Evolutionary conservation across 2,113 vertebrate genomes (phyloP).

Genomic region (Oceanites oceanicus): DNA sequence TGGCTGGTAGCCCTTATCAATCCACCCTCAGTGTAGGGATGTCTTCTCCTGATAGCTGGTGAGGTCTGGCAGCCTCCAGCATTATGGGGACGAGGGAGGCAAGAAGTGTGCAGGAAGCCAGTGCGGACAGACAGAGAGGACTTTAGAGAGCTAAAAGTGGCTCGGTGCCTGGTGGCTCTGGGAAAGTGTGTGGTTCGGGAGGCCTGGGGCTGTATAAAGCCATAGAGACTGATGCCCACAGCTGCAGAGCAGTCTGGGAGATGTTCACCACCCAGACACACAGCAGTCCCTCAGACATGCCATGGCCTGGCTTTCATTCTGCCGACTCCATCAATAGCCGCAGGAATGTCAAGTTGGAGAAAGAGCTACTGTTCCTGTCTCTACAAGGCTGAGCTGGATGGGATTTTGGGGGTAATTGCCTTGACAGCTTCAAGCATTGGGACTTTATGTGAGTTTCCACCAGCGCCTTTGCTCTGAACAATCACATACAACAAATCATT

Average conservation of each 20-base stretch:
- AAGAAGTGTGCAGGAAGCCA: not conserved
- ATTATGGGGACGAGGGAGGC: not conserved
- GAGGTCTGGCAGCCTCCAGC: not conserved
- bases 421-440: constrained; percentile 48
- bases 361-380: constrained; percentile 59
- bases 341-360: constrained; percentile 44
- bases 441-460: constrained; percentile 54
- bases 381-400: constrained; percentile 2
- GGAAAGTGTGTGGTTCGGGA: not conserved
- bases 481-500: constrained; percentile 63
- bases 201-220: not conserved
- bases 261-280: constrained; percentile 38
- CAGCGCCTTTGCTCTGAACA: constrained; percentile 18
- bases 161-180: not conserved
- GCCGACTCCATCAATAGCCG: constrained; percentile 5
- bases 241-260: not conserved
- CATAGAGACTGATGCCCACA: not conserved
- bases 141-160: not conserved
- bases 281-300: constrained; percentile 5
- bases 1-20: not conserved
- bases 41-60: not conserved
- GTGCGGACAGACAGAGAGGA: not conserved
- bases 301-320: constrained; percentile 46
- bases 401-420: constrained; percentile 49
- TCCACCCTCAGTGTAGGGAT: not conserved